Evolutionary conservation across 2,888 invertebrate species (phyloP), one percentile per base, ranked within the genome.

Genomic region (Pseudoips prasinana): DNA sequence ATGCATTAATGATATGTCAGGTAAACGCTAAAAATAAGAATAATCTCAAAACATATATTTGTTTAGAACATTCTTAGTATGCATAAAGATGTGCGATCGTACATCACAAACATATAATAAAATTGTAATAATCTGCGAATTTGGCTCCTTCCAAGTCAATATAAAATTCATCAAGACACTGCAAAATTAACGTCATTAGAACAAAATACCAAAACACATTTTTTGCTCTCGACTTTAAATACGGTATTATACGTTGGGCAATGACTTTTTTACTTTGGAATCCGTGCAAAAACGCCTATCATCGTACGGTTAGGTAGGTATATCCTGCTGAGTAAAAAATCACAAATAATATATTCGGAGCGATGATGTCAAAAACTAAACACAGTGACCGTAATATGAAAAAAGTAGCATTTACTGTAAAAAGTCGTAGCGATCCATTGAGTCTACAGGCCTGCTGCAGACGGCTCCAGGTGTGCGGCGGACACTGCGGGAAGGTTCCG

Each of bases 401-500:
- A 54, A 43, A 14, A 51, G 39, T 37, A 27, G 59, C 68, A 78
- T 77, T 86, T 88, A 88, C 87, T 50, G 84, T 76, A 47, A 85
- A 73, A 10, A 82, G 65, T 33, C 77, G 70, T 40, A 87, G 58
- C 19, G 88, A 88, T 47, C 85, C 86, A 10, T 80, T 82, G 51
- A 73, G 72, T 37, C 82, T 67, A 61, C 64, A 73, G 14, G 85
- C 80, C 25, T 80, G 78, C 65, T 87, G 88, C 52, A 87, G 65
- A 1, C 88, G 74, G 42, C 86, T 83, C 87, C 87, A 87, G 22
- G 88, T 84, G 60, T 84, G 82, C 37, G 86, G 89, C n/a, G 89
- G 81, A 40, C 83, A 86, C 60, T 89, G 89, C 22, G 89, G 90
- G 54, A 90, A 89, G 41, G 89, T 89, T 29, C 89, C 89, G 51